A percentile compares a stretch with the other conserved stretches of the same genome.
Conservation (phyloP, 1,140 invertebrate species). For the Micrasema minimum region DNA sequence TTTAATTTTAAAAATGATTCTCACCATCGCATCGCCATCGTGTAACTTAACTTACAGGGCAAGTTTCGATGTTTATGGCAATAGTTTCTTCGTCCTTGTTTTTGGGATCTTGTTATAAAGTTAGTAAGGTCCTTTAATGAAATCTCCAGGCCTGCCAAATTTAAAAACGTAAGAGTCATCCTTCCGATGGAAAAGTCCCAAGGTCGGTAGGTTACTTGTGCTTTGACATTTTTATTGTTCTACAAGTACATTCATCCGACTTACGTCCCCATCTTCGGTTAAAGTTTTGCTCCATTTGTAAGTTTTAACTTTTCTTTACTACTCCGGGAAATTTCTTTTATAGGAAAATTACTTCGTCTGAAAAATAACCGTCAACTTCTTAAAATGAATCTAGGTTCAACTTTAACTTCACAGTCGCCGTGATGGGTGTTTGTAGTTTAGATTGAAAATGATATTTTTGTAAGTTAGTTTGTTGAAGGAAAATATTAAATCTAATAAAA, state of each 20-base stretch:
- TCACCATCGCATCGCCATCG: too few relatives aligned
- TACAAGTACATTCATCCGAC: neutral
- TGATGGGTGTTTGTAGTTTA: too few relatives aligned
- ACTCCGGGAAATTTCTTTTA: too few relatives aligned
- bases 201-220: constrained; percentile 1
- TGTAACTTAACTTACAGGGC: too few relatives aligned
- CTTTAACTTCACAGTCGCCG: too few relatives aligned
- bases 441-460: too few relatives aligned
- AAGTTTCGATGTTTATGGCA: constrained; percentile 7
- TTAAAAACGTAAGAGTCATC: constrained; percentile 28
- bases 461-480: too few relatives aligned
- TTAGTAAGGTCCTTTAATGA: constrained; percentile 10
- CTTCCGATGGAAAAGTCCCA: neutral
- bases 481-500: too few relatives aligned
- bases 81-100: constrained; percentile 3
- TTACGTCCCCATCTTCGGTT: neutral
- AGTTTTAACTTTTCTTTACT: neutral
- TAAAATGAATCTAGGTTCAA: too few relatives aligned
- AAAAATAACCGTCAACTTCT: too few relatives aligned
- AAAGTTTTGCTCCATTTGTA: neutral
- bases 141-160: constrained; percentile 8
- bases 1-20: too few relatives aligned
- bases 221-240: constrained; percentile 14
- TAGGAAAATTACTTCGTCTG: too few relatives aligned
- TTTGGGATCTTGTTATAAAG: constrained; percentile 13